Conservation (phyloP, 2,113 vertebrate species). For the Macroglossus sobrinus region DNA sequence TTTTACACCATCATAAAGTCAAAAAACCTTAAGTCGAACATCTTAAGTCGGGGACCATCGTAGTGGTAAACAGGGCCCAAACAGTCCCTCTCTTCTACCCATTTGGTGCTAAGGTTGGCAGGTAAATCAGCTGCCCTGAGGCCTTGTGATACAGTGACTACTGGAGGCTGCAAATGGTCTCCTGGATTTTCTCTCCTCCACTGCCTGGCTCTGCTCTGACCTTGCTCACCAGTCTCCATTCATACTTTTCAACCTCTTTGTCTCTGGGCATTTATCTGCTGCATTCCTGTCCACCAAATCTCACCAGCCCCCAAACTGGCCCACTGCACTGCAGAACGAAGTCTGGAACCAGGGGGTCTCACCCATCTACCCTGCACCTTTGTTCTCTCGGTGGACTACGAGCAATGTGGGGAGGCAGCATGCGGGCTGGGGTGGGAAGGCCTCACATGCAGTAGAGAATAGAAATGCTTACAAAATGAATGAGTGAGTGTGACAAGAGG, state of each 20-base stretch:
- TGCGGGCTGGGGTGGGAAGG: not conserved
- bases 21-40: not conserved
- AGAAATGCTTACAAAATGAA: not conserved
- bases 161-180: not conserved
- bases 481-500: not conserved
- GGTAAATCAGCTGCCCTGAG: not conserved
- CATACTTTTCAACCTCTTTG: not conserved
- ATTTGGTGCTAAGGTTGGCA: not conserved
- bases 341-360: not conserved
- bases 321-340: not conserved
- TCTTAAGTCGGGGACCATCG: not conserved
- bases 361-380: not conserved
- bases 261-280: not conserved
- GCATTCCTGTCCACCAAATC: not conserved
- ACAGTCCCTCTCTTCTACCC: not conserved
- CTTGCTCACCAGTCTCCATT: not conserved
- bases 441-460: not conserved
- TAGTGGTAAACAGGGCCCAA: not conserved
- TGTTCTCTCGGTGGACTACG: not conserved
- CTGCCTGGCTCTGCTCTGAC: not conserved
- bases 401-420: not conserved
- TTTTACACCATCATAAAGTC: not conserved
- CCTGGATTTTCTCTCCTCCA: not conserved
- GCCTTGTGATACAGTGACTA: not conserved
- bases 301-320: not conserved